Percentiles rank a stretch among this genome's conserved stretches.
phyloP scores from a whole-genome alignment of 2,113 vertebrate species.

The Girardinichthys multiradiatus region DNA sequence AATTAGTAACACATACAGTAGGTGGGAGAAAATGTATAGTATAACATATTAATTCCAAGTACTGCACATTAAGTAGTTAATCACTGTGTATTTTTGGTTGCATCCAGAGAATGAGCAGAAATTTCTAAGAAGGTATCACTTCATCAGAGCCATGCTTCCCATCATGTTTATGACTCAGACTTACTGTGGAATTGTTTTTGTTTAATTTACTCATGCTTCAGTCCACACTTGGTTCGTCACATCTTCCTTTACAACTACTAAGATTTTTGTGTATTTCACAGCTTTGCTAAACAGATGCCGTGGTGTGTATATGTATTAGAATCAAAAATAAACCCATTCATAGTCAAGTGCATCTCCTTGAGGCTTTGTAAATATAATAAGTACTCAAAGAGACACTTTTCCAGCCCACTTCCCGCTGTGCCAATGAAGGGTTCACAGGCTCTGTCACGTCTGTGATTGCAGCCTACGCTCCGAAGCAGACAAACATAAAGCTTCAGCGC shows the following conservation, averaged over 20 bases:
- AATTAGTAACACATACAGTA: neutral
- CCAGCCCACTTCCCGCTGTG: conserved; percentile 31
- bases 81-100: neutral
- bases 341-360: conserved; percentile 34
- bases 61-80: neutral
- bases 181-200: neutral
- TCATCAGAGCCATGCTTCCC: no score
- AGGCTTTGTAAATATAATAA: conserved; percentile 46
- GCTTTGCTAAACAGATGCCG: neutral
- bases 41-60: neutral
- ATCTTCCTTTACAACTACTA: neutral
- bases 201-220: neutral
- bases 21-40: no score
- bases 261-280: neutral
- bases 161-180: neutral
- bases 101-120: neutral
- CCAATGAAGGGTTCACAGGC: conserved; percentile 21
- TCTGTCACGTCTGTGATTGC: conserved; percentile 35
- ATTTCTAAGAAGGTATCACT: neutral
- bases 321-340: conserved; percentile 22
- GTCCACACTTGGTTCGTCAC: neutral
- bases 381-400: conserved; percentile 45
- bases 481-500: conserved; percentile 32
- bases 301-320: conserved; percentile 8
- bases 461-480: conserved; percentile 30